Conservation (phyloP, 2,888 invertebrate species). For the Erebia ligea region DNA sequence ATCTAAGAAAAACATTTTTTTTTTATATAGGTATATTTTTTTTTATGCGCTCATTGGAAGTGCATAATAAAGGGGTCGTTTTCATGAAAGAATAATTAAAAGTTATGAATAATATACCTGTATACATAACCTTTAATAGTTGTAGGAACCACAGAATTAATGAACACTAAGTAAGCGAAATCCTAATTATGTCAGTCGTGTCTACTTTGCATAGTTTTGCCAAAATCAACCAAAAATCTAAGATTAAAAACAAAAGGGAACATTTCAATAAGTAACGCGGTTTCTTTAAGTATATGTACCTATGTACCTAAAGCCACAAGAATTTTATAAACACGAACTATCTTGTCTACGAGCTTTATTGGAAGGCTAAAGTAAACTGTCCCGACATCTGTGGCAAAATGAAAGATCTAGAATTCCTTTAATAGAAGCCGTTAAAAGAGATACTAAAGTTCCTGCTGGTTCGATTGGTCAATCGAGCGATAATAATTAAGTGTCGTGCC, state of each 20-base stretch:
- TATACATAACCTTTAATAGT: too few relatives aligned
- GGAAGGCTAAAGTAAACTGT: conserved; percentile 10
- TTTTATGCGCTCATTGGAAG: too few relatives aligned
- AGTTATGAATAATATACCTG: too few relatives aligned
- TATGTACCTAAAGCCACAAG: background rate
- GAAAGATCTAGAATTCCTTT: conserved; percentile 14
- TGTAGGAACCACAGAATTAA: too few relatives aligned
- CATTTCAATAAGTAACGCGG: background rate
- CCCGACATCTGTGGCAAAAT: conserved; percentile 11
- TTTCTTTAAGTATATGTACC: background rate
- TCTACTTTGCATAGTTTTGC: too few relatives aligned
- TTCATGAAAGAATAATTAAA: too few relatives aligned
- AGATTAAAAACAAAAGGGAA: background rate
- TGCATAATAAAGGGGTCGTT: too few relatives aligned
- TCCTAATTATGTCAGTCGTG: too few relatives aligned
- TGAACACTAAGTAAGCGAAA: too few relatives aligned
- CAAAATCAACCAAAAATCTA: background rate
- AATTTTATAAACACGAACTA: conserved; percentile 7
- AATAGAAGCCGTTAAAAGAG: conserved; percentile 6
- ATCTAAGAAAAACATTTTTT: too few relatives aligned
- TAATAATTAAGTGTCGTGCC: background rate
- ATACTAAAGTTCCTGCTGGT: background rate
- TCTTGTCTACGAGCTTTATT: conserved; percentile 9
- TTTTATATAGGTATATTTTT: too few relatives aligned
- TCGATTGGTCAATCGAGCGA: background rate